These are phyloP conservation scores for Centrocercus urophasianus DNA, from an alignment of 2,113 vertebrate genomes.

Conservation along the genomic window DNA sequence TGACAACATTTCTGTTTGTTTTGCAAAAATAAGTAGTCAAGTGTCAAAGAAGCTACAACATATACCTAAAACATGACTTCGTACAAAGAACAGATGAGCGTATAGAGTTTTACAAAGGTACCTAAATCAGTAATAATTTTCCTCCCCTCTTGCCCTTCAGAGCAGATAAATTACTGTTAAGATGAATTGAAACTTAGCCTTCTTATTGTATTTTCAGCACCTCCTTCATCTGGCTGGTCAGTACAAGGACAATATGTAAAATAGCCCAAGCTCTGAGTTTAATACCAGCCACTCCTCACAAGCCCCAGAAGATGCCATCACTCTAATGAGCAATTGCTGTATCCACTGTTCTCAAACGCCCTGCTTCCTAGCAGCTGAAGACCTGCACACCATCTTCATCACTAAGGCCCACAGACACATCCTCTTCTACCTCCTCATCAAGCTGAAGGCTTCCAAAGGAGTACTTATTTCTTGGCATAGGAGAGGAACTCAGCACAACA, in stretches of 20 bases:
- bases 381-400: conserved; percentile 82
- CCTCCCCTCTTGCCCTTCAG: neutral
- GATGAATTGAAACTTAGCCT: neutral
- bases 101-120: conserved; percentile 13
- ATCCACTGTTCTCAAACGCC: neutral
- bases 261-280: neutral
- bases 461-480: conserved; percentile 80
- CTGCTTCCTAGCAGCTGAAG: conserved; percentile 78
- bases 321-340: neutral
- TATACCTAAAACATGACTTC: conserved; percentile 7
- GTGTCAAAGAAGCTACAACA: neutral
- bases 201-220: neutral
- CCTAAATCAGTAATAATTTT: neutral
- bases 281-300: neutral
- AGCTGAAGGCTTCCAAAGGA: conserved; percentile 85
- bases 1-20: neutral
- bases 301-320: neutral
- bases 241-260: neutral
- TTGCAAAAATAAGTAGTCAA: conserved; percentile 21
- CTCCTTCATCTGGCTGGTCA: neutral
- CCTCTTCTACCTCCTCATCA: conserved; percentile 83
- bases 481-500: conserved; percentile 73
- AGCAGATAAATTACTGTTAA: conserved; percentile 18
- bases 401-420: conserved; percentile 78
- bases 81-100: neutral